phyloP scores from a whole-genome alignment of 2,113 vertebrate genomes.

The Leuciscus idus region DNA sequence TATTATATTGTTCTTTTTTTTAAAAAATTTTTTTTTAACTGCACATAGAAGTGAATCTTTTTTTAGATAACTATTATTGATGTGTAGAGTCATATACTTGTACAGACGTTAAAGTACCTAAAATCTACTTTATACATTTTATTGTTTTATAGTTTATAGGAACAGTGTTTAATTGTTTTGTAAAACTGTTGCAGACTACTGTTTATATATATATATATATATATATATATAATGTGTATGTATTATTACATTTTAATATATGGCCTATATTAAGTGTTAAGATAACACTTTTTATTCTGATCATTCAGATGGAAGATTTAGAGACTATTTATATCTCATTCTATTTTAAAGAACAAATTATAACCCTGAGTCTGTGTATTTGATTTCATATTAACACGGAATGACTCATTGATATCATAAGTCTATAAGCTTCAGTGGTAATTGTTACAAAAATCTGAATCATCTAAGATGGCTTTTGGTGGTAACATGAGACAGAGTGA shows the following conservation, averaged over 20 bases:
- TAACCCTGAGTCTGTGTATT: not conserved
- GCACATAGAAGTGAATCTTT: too few species aligned
- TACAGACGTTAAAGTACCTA: too few species aligned
- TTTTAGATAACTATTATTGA: not conserved
- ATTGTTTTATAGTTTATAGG: too few species aligned
- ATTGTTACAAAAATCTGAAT: constrained; percentile 39
- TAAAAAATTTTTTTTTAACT: too few species aligned
- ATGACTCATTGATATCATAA: not conserved
- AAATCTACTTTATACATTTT: too few species aligned
- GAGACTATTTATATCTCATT: not conserved
- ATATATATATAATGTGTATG: too few species aligned
- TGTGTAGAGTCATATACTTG: not conserved
- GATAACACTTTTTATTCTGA: not conserved
- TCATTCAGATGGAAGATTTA: not conserved
- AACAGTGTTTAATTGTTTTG: too few species aligned
- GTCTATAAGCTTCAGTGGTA: not conserved
- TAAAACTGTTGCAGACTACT: too few species aligned
- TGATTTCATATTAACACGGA: not conserved
- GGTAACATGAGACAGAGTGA: constrained; percentile 49
- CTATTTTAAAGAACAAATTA: not conserved
- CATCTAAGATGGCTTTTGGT: constrained; percentile 35
- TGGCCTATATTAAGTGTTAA: not conserved
- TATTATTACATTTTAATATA: too few species aligned
- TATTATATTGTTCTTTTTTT: too few species aligned
- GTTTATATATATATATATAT: too few species aligned